These are phyloP conservation scores for Zaprionus gabonicus DNA, from an alignment of 1,140 invertebrate species.

Conservation along the genomic window DNA sequence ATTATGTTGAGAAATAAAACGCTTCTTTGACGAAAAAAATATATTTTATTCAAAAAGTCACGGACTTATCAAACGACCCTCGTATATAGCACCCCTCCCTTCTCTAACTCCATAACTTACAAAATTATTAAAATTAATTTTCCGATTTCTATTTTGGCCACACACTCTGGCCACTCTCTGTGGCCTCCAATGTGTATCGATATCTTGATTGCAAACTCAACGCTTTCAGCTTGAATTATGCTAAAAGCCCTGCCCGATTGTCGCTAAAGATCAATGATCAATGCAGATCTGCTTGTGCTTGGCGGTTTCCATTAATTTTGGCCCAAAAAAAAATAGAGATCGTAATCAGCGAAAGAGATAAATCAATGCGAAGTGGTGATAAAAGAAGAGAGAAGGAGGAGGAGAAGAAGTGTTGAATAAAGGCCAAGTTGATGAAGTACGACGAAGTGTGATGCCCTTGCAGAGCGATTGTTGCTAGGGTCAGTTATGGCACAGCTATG, in stretches of 20 bases:
- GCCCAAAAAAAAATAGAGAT: not conserved
- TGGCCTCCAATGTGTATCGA: no score
- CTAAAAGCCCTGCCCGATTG: constrained; percentile 11
- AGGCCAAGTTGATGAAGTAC: not conserved
- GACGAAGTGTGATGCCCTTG: not conserved
- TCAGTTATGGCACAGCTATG: not conserved
- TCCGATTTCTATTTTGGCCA: not conserved
- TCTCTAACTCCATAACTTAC: no score
- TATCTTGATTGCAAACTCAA: constrained; percentile 4
- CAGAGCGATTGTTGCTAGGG: not conserved
- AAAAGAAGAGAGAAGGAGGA: not conserved
- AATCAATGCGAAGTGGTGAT: not conserved
- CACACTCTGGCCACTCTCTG: no score
- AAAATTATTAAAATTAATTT: not conserved
- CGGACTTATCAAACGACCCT: no score
- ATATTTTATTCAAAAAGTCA: no score
- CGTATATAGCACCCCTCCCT: no score
- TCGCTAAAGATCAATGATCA: constrained; percentile 21
- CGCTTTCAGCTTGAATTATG: constrained; percentile 4
- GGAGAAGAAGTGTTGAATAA: not conserved
- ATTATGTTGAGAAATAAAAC: no score
- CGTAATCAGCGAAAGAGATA: not conserved
- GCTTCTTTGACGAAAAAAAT: no score
- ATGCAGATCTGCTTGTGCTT: not conserved
- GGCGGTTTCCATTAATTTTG: constrained; percentile 7